Conservation (phyloP, 2,888 invertebrate species). For the Sarcophaga caerulescens region DNA sequence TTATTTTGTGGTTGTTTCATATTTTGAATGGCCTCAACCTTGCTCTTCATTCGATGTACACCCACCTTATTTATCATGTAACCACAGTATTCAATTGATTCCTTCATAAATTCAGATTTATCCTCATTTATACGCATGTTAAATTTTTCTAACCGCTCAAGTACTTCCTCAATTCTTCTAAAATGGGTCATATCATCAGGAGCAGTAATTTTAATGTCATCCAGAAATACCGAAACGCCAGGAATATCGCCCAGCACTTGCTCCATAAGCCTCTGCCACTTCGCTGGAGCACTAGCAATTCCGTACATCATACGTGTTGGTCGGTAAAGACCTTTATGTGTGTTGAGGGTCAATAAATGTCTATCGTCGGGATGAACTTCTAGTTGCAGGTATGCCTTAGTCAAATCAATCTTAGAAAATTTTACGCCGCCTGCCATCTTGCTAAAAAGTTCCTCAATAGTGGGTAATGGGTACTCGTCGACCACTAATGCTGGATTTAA, state of each 20-base stretch:
- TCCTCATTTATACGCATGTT: slow-evolving; percentile 71
- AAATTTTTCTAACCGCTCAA: slow-evolving; percentile 68
- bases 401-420: slow-evolving; percentile 74
- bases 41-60: slow-evolving; percentile 71
- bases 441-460: slow-evolving; percentile 69
- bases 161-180: slow-evolving; percentile 69
- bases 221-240: too few relatives aligned
- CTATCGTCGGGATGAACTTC: too few relatives aligned
- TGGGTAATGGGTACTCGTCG: slow-evolving; percentile 73
- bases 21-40: slow-evolving; percentile 67
- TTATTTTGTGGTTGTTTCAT: background rate
- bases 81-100: slow-evolving; percentile 72
- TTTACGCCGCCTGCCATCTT: slow-evolving; percentile 69
- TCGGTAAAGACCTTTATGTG: too few relatives aligned
- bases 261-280: too few relatives aligned
- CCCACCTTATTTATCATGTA: slow-evolving; percentile 71
- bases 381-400: slow-evolving; percentile 76
- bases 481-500: too few relatives aligned
- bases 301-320: slow-evolving; percentile 74
- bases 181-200: slow-evolving; percentile 70
- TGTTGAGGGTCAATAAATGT: too few relatives aligned
- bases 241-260: too few relatives aligned
- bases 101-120: slow-evolving; percentile 72
- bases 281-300: slow-evolving; percentile 74
- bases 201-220: slow-evolving; percentile 71